Evolutionary conservation across 1,140 invertebrate genomes (phyloP), one percentile per base, ranked within the genome.

Genomic region (Diabrotica virgifera): DNA sequence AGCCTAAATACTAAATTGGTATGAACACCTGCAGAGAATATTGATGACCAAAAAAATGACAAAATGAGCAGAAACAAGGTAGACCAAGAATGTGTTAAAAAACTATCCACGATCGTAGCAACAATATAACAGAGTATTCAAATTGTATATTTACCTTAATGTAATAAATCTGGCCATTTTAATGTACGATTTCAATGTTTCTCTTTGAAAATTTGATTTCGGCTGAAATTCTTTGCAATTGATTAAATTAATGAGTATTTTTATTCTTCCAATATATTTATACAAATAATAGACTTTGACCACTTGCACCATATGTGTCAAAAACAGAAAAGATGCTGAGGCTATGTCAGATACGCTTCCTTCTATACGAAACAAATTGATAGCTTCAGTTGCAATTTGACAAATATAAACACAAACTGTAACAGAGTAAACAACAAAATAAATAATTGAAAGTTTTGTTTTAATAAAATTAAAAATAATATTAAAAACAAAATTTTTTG

Each of bases 181-280:
- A 24, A 24, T 24, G 24, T 24, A 24, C 1, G 24, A 24, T n/a
- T 37, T 10, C 13, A 66, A 24, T 10, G 63, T 63, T 8, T 13
- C 6, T 14, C 38, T 37, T 11, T 69, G 64, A 9, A 10, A 11
- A 38, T 36, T 9, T n/a, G 53, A 62, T 59, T 59, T 63, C 5
- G 67, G 64, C 58, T 66, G 59, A 46, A 66, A 69, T 11, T 50
- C 60, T 50, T 63, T 13, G n/a, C 59, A 57, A 57, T 69, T 63
- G 12, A 59, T 36, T 10, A 8, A 40, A 9, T 11, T 9, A 14
- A 59, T 50, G 10, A 64, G 35, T n/a, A 13, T 24, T 24, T 52
- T 35, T 12, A 64, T 36, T 59, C 55, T 50, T 5, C 38, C 24
- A 24, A 35, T 59, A 12, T 62, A 53, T 14, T 24, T 37, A 11